Conservation (phyloP, 1,140 invertebrate species). For the Parapsyche elsis region DNA sequence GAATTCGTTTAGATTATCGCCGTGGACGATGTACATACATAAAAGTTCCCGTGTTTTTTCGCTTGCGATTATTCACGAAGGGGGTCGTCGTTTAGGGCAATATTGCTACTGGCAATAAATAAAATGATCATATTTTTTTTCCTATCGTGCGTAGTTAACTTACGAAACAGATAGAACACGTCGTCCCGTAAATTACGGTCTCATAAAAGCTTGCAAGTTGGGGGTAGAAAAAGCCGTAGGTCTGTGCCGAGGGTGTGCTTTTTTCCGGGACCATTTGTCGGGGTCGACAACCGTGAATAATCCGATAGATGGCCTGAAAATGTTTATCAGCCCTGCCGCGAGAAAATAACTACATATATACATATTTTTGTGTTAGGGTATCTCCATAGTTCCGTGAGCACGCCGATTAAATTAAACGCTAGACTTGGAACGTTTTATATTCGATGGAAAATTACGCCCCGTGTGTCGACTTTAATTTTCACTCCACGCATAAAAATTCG, state of each 20-base stretch:
- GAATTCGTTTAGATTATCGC: too few species aligned
- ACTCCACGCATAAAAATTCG: too few species aligned
- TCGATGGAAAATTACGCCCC: too few species aligned
- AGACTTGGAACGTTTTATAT: too few species aligned
- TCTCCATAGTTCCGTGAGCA: too few species aligned
- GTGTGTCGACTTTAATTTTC: too few species aligned
- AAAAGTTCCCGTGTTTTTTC: too few species aligned
- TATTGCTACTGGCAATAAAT: constrained; percentile 7
- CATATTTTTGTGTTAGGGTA: not conserved
- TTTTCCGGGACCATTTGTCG: constrained; percentile 23
- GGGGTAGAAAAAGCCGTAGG: not conserved
- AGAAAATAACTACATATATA: not conserved
- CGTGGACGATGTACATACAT: too few species aligned
- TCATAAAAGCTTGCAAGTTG: constrained; percentile 23
- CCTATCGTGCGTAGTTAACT: not conserved
- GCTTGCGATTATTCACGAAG: too few species aligned
- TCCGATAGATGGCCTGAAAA: constrained; percentile 41
- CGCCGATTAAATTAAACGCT: too few species aligned
- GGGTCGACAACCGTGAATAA: constrained; percentile 37
- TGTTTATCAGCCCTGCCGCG: constrained; percentile 25
- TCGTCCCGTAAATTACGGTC: constrained; percentile 29
- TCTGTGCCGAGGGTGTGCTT: constrained; percentile 3
- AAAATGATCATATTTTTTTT: constrained; percentile 25
- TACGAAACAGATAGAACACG: constrained; percentile 20
- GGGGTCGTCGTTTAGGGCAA: not conserved